Base-by-base conservation (phyloP, 2,888 invertebrate species). In the Entomobrya multifasciata region DNA sequence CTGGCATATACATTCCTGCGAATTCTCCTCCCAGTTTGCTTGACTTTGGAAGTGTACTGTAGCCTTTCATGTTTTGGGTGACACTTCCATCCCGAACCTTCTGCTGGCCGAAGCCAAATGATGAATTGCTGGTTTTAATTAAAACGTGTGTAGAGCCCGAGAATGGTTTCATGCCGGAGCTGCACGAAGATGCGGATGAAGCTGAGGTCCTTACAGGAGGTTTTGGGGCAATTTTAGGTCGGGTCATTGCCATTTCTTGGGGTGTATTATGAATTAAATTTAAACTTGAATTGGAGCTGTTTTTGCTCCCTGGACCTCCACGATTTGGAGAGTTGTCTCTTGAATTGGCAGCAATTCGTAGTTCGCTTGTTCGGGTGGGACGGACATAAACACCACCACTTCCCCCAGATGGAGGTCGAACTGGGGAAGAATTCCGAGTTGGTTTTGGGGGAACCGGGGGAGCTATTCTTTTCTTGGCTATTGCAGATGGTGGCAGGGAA, bases 181-280 rank as follows among this genome's bases (percentile, higher is more conserved):
- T 49, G 25, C 22, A 55, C 11, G 87, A 20, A 15, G 85, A 41
- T 5, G 88, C 41, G 1, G 57, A 27, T 5, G 86, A 60, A 1
- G 90, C 88, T 4, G 89, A 80, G 0, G 90, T 90, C 25, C 91
- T 77, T 1, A 90, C 88, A 2, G 91, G 91, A 3, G 91, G 91
- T 80, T 90, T 90, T 17, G 91, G 91, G 3, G 91, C 90, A 20
- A 90, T 88, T 87, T 90, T 91, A 5, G 88, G 88, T 11, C 88
- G 67, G n/a, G n/a, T 57, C 70, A n/a, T 22, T 17, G 20, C 47
- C 70, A n/a, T 22, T 17, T 74, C 65, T 20, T 44, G 76, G 22
- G 47, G 70, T 3, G 55, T 47, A 47, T 60, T 41, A 36, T 88
- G 78, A 79, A 87, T 85, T 20, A 89, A 65, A 62, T 90, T 89